Base-by-base conservation (phyloP, 2,888 invertebrate species). In the Ectemnius cavifrons region DNA sequence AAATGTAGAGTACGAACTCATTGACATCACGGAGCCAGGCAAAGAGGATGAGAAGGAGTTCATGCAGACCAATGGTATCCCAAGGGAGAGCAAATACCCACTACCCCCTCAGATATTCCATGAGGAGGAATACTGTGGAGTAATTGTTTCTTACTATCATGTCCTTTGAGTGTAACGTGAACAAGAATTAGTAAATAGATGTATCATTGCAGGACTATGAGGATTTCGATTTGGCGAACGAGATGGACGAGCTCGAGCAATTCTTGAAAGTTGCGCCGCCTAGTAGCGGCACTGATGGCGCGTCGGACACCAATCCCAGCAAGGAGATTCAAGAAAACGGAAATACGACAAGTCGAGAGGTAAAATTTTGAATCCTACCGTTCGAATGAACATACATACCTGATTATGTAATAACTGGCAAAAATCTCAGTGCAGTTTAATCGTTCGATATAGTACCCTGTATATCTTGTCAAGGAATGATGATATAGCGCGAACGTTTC, bases 21-120 rank as follows among this genome's bases (percentile, higher is more conserved):
- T 99, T 88, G 99, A 99, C 92, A 98, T 99, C 88, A 96, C 98
- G 63, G 98, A 98, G 91, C 98, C 98, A 18, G 97, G 96, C 65
- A 95, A 94, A 89, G 98, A 98, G 91, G 92, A 94, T 73, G 96
- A 96, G 83, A 97, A 97, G 91, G 96, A 97, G 85, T 96, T 96
- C 88, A 98, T 99, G 98, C 96, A 97, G 91, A 95, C 94, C 87
- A 97, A 97, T 91, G 94, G 96, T 65, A 96, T 94, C 80, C 93
- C 94, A 75, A 94, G 93, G 88, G 96, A 94, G 66, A 95, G 93
- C 73, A 96, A 96, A 89, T 95, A 96, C 85, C 94, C 97, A 64
- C 92, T 97, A 87, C 98, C 98, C 59, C 99, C 99, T 71, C 99
- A 99, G 92, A 93, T 99, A 84, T 99, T 98, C 91, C 97, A 97